Evolutionary conservation across 2,888 invertebrate species (phyloP).

Genomic region (Prionchulus punctatus): DNA sequence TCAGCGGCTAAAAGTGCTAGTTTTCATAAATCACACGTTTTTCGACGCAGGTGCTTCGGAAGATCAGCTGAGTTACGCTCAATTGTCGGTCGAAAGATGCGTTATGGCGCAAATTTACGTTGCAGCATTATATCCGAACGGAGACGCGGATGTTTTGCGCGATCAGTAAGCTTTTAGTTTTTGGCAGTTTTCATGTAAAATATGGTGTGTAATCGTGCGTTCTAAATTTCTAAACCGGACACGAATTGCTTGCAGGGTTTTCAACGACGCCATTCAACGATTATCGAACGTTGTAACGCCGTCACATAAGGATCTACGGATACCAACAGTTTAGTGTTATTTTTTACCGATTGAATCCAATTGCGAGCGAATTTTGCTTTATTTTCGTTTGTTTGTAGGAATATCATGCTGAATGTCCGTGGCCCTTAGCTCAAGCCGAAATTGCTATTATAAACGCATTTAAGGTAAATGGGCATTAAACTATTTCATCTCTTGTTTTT

Average conservation of each 20-base stretch:
- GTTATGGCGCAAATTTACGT: constrained; percentile 77
- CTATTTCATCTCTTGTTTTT: not conserved
- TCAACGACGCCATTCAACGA: constrained; percentile 72
- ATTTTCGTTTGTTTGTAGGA: constrained; percentile 34
- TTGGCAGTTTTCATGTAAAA: too few species aligned
- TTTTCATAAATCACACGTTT: too few species aligned
- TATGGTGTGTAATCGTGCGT: too few species aligned
- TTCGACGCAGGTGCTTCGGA: constrained; percentile 47
- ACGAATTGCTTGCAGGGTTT: constrained; percentile 44
- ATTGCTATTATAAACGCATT: constrained; percentile 72
- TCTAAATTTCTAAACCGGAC: too few species aligned
- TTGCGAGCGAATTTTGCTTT: not conserved
- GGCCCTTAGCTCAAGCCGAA: constrained; percentile 82
- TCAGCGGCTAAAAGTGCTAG: too few species aligned
- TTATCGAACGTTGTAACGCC: constrained; percentile 57
- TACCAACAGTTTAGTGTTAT: constrained; percentile 57
- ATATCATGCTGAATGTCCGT: constrained; percentile 77
- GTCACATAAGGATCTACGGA: constrained; percentile 59
- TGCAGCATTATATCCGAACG: constrained; percentile 86
- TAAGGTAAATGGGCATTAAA: constrained; percentile 36
- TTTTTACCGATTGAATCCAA: too few species aligned
- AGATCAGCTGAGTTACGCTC: constrained; percentile 55
- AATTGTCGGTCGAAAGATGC: constrained; percentile 69
- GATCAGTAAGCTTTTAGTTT: constrained; percentile 54
- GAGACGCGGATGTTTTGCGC: constrained; percentile 76